A percentile compares a stretch with the other conserved stretches of the same genome.
Conservation (phyloP, 2,797 vertebrate species). For the Dryobates pubescens region DNA sequence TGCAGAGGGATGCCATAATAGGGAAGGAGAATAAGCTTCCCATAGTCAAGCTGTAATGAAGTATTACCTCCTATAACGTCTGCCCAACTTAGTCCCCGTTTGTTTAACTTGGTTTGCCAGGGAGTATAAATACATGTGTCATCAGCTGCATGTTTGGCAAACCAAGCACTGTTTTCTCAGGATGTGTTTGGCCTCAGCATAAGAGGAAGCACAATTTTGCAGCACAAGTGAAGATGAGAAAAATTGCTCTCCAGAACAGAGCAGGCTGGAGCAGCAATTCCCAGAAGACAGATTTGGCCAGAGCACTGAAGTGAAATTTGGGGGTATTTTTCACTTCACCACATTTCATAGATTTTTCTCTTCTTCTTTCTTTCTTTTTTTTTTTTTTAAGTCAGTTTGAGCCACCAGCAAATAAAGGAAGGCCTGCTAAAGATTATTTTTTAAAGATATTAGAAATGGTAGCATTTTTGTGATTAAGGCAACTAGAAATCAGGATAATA, state of each 20-base stretch:
- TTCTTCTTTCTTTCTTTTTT: not conserved
- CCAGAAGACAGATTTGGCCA: conserved; percentile 29
- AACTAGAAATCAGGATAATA: not conserved
- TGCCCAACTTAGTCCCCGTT: conserved; percentile 37
- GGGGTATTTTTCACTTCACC: conserved; percentile 40
- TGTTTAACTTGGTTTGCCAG: conserved; percentile 62
- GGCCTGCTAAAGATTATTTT: not conserved
- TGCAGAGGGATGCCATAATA: conserved; percentile 44
- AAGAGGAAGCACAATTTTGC: conserved; percentile 29
- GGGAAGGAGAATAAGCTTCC: conserved; percentile 31
- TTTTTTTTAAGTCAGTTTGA: not conserved
- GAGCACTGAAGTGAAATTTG: not conserved
- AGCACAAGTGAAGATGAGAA: conserved; percentile 50
- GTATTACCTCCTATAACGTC: conserved; percentile 20
- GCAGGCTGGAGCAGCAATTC: conserved; percentile 14
- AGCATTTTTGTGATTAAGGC: not conserved
- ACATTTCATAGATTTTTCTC: not conserved
- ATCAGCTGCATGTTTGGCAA: conserved; percentile 53
- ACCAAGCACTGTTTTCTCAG: not conserved
- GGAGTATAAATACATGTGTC: conserved; percentile 61
- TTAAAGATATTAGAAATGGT: not conserved
- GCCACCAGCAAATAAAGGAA: not conserved
- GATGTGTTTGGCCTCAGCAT: conserved; percentile 16
- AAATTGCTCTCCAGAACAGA: conserved; percentile 16
- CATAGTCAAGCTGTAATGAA: not conserved